These are phyloP conservation scores for Syngnathus floridae DNA, from an alignment of 2,113 vertebrate species.

Conservation along the genomic window DNA sequence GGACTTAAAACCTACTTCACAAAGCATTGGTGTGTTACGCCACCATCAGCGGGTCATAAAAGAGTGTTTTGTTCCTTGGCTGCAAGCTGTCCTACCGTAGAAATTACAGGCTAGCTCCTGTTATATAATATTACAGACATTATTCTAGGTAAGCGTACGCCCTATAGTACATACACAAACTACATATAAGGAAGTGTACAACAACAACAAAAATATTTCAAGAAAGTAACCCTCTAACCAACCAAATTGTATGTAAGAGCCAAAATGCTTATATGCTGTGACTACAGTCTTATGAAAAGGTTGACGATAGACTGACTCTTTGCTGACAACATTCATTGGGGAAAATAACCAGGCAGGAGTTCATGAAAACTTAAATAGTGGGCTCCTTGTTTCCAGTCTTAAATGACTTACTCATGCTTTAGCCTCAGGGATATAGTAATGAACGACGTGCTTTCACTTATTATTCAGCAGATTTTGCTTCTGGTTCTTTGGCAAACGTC, in stretches of 20 bases:
- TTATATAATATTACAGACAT: constrained; percentile 17
- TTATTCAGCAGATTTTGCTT: constrained; percentile 11
- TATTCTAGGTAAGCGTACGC: constrained; percentile 7
- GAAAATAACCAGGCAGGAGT: neutral
- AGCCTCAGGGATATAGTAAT: neutral
- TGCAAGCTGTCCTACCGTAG: constrained; percentile 26
- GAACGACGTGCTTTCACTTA: constrained; percentile 6
- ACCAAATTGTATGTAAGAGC: neutral
- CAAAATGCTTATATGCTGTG: no score
- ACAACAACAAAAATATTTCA: neutral
- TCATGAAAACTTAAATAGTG: neutral
- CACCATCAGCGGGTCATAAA: constrained; percentile 8
- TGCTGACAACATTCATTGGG: neutral
- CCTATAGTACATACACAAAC: neutral
- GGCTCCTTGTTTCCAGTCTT: constrained; percentile 3
- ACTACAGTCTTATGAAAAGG: neutral
- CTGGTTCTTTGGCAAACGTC: constrained; percentile 9
- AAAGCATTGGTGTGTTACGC: constrained; percentile 2
- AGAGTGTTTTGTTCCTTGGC: constrained; percentile 11
- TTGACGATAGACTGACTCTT: neutral
- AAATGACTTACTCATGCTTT: constrained; percentile 6
- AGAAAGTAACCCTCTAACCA: neutral
- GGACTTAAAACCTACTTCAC: constrained; percentile 13
- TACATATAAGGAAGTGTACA: neutral
- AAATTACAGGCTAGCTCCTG: constrained; percentile 6